phyloP scores from a whole-genome alignment of 2,888 invertebrate species.

The Watsonalla binaria region DNA sequence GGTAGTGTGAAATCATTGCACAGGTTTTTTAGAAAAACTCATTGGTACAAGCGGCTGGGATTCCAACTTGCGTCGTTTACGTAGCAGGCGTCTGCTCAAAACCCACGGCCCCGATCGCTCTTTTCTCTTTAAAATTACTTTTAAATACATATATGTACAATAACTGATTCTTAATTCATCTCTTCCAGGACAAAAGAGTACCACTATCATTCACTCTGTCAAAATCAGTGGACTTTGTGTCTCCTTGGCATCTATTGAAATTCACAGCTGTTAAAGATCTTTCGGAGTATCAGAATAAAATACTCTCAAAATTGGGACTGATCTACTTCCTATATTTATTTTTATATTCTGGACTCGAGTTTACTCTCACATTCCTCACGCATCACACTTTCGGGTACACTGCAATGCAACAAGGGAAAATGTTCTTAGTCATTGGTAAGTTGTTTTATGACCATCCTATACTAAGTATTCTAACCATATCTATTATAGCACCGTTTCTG shows the following conservation, averaged over 20 bases:
- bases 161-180: slow-evolving; percentile 12
- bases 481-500: background rate
- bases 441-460: slow-evolving; percentile 6
- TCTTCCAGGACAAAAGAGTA: slow-evolving; percentile 83
- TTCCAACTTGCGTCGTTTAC: too few relatives aligned
- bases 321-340: slow-evolving; percentile 95
- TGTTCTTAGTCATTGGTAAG: slow-evolving; percentile 95
- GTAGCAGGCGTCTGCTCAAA: too few relatives aligned
- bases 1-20: too few relatives aligned
- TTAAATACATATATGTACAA: too few relatives aligned
- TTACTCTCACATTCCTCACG: slow-evolving; percentile 97
- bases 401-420: slow-evolving; percentile 98
- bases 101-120: too few relatives aligned
- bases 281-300: slow-evolving; percentile 78
- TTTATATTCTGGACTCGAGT: slow-evolving; percentile 97
- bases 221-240: slow-evolving; percentile 77
- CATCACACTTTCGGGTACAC: slow-evolving; percentile 94
- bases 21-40: too few relatives aligned
- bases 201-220: slow-evolving; percentile 82
- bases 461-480: background rate
- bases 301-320: slow-evolving; percentile 83
- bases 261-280: slow-evolving; percentile 85
- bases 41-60: too few relatives aligned
- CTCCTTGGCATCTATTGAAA: slow-evolving; percentile 67
- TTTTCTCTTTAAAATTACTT: too few relatives aligned